Evolutionary conservation across 1,140 invertebrate species (phyloP).

Genomic region (Eumeta japonica): DNA sequence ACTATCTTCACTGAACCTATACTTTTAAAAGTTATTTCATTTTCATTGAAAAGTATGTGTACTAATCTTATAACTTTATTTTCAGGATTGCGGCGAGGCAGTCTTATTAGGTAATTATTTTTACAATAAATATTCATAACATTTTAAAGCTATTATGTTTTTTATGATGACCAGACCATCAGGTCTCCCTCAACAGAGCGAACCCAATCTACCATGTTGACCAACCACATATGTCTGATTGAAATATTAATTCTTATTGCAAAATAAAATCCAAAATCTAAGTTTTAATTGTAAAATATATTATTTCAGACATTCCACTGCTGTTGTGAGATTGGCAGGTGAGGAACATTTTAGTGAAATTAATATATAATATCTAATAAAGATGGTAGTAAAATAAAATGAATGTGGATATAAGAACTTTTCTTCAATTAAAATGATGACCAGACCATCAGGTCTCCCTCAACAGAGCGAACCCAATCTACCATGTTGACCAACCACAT

Average conservation of each 20-base stretch:
- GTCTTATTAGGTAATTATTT: no score
- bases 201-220: background rate
- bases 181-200: conserved; percentile 23
- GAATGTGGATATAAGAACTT: background rate
- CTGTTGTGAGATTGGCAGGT: background rate
- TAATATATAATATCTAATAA: background rate
- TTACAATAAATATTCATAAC: no score
- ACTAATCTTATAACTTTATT: no score
- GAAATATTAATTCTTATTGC: no score
- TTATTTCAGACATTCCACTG: background rate
- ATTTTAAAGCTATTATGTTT: no score
- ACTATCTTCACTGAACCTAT: conserved; percentile 40
- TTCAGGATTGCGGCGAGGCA: no score
- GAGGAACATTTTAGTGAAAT: background rate
- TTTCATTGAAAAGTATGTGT: no score
- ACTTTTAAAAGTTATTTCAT: no score
- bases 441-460: conserved; percentile 45
- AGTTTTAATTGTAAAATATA: background rate
- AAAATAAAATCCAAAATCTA: background rate
- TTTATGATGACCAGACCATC: conserved; percentile 37
- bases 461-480: conserved; percentile 46
- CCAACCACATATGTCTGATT: conserved; percentile 1
- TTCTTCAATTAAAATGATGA: conserved; percentile 24
- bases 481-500: conserved; percentile 43
- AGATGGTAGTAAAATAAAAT: background rate